Evolutionary conservation across 2,797 vertebrate species (phyloP).

Genomic region (Borostomias antarcticus): DNA sequence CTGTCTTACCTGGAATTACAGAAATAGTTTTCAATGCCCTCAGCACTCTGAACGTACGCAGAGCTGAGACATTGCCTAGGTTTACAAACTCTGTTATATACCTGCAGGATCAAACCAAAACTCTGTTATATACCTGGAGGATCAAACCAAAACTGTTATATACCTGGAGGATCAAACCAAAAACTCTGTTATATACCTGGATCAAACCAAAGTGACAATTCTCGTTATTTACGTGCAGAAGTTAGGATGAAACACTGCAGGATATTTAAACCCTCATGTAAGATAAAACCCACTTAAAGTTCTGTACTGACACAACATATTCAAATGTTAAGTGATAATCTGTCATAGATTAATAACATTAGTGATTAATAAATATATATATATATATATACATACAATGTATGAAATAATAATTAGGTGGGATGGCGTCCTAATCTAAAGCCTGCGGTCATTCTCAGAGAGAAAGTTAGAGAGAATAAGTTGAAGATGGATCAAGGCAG

Average conservation of each 20-base stretch:
- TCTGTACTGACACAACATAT: neutral
- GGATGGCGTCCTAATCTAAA: conserved; percentile 34
- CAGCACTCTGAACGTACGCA: conserved; percentile 97
- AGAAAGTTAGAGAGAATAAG: conserved; percentile 30
- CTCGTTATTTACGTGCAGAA: conserved; percentile 61
- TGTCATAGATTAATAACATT: neutral
- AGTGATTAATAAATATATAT: no score
- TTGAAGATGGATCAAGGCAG: conserved; percentile 36
- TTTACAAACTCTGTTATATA: conserved; percentile 99
- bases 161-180: no score
- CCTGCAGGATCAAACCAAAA: conserved; percentile 99
- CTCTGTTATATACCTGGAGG: no score
- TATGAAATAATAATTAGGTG: neutral
- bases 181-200: no score
- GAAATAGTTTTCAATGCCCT: conserved; percentile 99
- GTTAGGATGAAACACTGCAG: conserved; percentile 36
- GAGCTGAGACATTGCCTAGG: conserved; percentile 99
- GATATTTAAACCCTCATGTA: neutral
- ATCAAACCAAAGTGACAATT: no score
- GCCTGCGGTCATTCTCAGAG: conserved; percentile 22
- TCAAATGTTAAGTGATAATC: neutral
- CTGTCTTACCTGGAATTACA: conserved; percentile 95
- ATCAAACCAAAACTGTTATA: no score
- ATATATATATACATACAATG: neutral
- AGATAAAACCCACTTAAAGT: neutral